These are phyloP conservation scores for Psilopogon haemacephalus DNA, from an alignment of 2,113 vertebrate genomes.

Conservation along the genomic window DNA sequence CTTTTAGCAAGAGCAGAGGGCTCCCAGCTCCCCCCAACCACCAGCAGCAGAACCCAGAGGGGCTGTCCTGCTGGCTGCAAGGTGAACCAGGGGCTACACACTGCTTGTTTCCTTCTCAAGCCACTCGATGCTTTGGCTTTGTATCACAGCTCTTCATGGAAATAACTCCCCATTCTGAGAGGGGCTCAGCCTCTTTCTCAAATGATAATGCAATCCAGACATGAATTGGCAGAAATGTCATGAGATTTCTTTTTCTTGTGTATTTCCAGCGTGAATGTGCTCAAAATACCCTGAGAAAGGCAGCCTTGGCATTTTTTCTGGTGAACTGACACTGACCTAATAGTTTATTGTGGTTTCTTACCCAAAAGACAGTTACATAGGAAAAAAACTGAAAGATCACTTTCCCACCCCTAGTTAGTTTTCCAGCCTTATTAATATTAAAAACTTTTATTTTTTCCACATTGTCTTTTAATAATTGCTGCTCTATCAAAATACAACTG, in stretches of 20 bases:
- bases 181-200: not conserved
- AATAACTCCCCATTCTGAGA: constrained; percentile 26
- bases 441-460: not conserved
- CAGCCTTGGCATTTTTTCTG: constrained; percentile 55
- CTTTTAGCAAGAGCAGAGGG: not conserved
- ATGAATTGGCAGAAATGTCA: constrained; percentile 59
- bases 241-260: constrained; percentile 51
- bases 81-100: not conserved
- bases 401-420: constrained; percentile 18
- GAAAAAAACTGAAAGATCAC: not conserved
- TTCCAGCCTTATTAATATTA: not conserved
- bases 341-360: constrained; percentile 45
- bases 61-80: not conserved
- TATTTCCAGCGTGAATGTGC: constrained; percentile 48
- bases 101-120: accelerated
- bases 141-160: constrained; percentile 31
- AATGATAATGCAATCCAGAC: constrained; percentile 64
- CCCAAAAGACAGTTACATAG: not conserved
- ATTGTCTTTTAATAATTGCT: not conserved
- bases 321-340: constrained; percentile 64
- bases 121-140: not conserved
- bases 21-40: not conserved
- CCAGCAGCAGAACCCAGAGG: not conserved
- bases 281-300: constrained; percentile 66
- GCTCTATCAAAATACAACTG: not conserved